Percentiles rank a stretch among this genome's conserved stretches.
These are phyloP conservation scores for Zaprionus africanus DNA, from an alignment of 1,140 invertebrate species.

Conservation along the genomic window DNA sequence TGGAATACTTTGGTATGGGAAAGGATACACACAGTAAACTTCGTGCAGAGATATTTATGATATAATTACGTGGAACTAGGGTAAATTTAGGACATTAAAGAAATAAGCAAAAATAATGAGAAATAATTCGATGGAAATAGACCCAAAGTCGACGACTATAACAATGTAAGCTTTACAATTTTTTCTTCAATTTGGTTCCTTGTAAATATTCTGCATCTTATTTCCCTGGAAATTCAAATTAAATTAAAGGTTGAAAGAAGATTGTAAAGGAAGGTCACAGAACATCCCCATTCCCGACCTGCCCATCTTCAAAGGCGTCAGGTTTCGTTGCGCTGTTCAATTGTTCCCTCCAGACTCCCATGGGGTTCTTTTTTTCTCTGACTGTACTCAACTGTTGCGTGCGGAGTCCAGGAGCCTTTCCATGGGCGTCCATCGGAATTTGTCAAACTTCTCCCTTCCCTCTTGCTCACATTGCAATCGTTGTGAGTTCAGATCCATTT, in stretches of 20 bases:
- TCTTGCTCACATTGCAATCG: slow-evolving; percentile 59
- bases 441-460: slow-evolving; percentile 38
- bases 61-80: no score
- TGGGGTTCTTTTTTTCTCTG: background rate
- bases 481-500: slow-evolving; percentile 19
- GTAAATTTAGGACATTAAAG: no score
- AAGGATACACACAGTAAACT: no score
- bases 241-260: background rate
- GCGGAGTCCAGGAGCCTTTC: background rate
- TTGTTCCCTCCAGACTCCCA: slow-evolving; percentile 1
- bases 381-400: slow-evolving; percentile 59
- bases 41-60: no score
- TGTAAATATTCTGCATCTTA: background rate
- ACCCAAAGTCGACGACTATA: no score
- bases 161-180: no score
- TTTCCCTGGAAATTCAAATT: background rate
- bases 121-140: no score
- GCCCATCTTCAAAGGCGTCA: background rate
- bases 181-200: background rate
- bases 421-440: slow-evolving; percentile 15
- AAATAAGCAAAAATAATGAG: no score
- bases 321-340: background rate
- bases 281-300: background rate
- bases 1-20: background rate
- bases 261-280: background rate